Conservation (phyloP, 1,140 invertebrate genomes). For the Mercenaria mercenaria region DNA sequence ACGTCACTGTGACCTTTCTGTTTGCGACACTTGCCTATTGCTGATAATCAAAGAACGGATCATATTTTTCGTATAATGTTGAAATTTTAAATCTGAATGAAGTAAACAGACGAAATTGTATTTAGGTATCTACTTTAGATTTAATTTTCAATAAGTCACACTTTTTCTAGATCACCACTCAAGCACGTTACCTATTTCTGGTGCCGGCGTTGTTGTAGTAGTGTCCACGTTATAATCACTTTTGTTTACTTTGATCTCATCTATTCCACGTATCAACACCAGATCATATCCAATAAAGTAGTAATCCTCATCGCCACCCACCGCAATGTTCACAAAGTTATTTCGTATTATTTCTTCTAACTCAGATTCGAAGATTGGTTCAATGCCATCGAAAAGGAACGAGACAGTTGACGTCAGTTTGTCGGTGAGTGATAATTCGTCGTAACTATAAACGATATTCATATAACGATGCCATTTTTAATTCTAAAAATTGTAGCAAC, state of each 20-base stretch:
- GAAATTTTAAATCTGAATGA: too few relatives aligned
- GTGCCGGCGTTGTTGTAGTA: neutral
- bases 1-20: too few relatives aligned
- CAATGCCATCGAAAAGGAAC: neutral
- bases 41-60: too few relatives aligned
- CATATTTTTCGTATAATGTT: too few relatives aligned
- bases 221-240: neutral
- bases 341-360: neutral
- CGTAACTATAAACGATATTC: neutral
- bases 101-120: too few relatives aligned
- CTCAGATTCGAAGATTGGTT: neutral
- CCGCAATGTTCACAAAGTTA: neutral
- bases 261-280: neutral
- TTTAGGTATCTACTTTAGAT: too few relatives aligned
- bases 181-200: constrained; percentile 18
- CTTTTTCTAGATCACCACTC: too few relatives aligned
- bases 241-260: constrained; percentile 10
- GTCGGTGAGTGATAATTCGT: neutral
- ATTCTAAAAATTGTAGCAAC: neutral
- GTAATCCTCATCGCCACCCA: neutral
- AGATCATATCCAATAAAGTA: constrained; percentile 9
- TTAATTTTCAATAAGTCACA: too few relatives aligned
- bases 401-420: constrained; percentile 20
- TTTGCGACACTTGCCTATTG: too few relatives aligned
- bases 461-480: neutral